These are phyloP conservation scores for Tamias sibiricus DNA, from an alignment of 2,113 vertebrate species.

Conservation along the genomic window DNA sequence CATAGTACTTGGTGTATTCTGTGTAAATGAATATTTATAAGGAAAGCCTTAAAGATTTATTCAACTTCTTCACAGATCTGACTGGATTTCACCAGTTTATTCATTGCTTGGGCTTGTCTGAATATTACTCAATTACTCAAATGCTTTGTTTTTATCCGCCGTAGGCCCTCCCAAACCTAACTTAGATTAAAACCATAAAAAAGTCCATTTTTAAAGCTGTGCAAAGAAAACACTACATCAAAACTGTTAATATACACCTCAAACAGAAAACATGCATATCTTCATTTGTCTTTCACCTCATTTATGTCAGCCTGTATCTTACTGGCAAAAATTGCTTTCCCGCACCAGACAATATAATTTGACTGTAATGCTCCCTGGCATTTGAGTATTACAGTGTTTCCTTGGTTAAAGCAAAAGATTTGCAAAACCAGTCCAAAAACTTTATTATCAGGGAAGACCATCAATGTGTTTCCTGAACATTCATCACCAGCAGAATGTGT, in stretches of 20 bases:
- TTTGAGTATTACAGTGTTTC: conserved; percentile 55
- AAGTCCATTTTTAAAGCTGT: conserved; percentile 40
- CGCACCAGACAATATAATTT: conserved; percentile 74
- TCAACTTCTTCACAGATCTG: neutral
- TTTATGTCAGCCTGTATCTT: conserved; percentile 61
- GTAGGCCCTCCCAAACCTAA: neutral
- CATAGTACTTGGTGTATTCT: conserved; percentile 22
- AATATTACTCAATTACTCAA: conserved; percentile 57
- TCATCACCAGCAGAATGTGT: conserved; percentile 61
- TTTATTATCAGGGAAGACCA: conserved; percentile 76
- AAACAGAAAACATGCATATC: neutral
- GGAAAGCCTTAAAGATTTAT: conserved; percentile 63
- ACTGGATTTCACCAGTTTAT: conserved; percentile 56
- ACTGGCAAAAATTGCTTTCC: conserved; percentile 57
- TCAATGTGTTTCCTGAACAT: conserved; percentile 61
- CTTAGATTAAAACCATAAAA: conserved; percentile 56
- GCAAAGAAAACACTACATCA: conserved; percentile 55
- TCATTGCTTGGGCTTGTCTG: neutral
- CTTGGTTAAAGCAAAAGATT: conserved; percentile 76
- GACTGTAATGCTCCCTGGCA: conserved; percentile 57
- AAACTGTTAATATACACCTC: conserved; percentile 56
- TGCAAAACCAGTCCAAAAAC: conserved; percentile 70
- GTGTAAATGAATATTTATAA: conserved; percentile 62
- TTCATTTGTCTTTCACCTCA: conserved; percentile 69
- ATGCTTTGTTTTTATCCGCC: conserved; percentile 64